Evolutionary conservation across 2,113 vertebrate genomes (phyloP).

Genomic region (Pituophis catenifer): DNA sequence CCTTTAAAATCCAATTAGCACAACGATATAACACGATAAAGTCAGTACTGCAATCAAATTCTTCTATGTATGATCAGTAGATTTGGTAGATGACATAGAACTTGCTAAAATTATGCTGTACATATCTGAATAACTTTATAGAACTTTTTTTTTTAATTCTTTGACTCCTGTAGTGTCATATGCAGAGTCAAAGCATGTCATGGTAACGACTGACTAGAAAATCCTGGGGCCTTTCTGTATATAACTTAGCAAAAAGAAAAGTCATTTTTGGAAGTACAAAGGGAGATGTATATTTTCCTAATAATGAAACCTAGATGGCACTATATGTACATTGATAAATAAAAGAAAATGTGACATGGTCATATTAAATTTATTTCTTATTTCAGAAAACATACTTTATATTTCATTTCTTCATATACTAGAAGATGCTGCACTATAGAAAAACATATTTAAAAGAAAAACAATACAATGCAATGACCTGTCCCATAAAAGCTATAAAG

Average conservation of each 20-base stretch:
- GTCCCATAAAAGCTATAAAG: not conserved
- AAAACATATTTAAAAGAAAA: not conserved
- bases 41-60: not conserved
- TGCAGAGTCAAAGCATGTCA: not conserved
- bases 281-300: not conserved
- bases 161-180: not conserved
- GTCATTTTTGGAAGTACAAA: not conserved
- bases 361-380: not conserved
- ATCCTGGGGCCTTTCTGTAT: not conserved
- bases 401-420: not conserved
- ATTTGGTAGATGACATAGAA: not conserved
- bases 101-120: not conserved
- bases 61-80: not conserved
- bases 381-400: not conserved
- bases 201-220: not conserved
- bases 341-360: not conserved
- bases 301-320: slow-evolving; percentile 22
- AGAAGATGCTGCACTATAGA: not conserved
- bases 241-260: not conserved
- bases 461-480: not conserved
- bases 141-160: not conserved
- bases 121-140: not conserved
- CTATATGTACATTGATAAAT: slow-evolving; percentile 21
- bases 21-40: not conserved
- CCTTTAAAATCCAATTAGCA: not conserved